Evolutionary conservation across 2,888 invertebrate genomes (phyloP).

Genomic region (Drosophila villosipedis): DNA sequence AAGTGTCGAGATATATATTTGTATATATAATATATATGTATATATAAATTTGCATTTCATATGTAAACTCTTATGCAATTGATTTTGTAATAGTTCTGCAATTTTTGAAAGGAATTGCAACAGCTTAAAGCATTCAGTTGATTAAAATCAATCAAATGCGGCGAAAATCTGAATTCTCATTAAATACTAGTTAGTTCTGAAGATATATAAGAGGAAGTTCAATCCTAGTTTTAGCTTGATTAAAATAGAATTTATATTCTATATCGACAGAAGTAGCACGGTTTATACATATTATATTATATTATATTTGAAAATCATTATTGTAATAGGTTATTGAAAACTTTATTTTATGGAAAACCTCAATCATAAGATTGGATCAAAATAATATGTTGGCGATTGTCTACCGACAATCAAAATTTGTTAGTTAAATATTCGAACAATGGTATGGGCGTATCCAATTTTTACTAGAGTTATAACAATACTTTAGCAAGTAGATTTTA

Average conservation of each 20-base stretch:
- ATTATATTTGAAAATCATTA: not conserved
- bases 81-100: slow-evolving; percentile 42
- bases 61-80: slow-evolving; percentile 55
- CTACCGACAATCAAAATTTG: not conserved
- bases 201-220: not conserved
- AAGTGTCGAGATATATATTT: slow-evolving; percentile 15
- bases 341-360: not conserved
- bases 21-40: not conserved
- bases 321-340: not conserved
- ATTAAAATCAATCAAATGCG: slow-evolving; percentile 77
- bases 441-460: not conserved
- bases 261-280: not conserved
- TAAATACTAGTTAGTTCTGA: not conserved
- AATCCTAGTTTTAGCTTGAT: not conserved
- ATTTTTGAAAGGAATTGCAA: slow-evolving; percentile 42
- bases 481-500: not conserved
- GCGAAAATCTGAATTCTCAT: not conserved
- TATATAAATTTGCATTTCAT: slow-evolving; percentile 7
- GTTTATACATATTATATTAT: not conserved
- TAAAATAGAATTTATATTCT: not conserved
- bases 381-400: not conserved
- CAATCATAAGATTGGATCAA: not conserved
- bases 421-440: not conserved
- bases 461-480: not conserved
- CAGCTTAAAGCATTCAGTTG: slow-evolving; percentile 63